Evolutionary conservation across 1,140 invertebrate genomes (phyloP).

Genomic region (Oryctes rhinoceros): DNA sequence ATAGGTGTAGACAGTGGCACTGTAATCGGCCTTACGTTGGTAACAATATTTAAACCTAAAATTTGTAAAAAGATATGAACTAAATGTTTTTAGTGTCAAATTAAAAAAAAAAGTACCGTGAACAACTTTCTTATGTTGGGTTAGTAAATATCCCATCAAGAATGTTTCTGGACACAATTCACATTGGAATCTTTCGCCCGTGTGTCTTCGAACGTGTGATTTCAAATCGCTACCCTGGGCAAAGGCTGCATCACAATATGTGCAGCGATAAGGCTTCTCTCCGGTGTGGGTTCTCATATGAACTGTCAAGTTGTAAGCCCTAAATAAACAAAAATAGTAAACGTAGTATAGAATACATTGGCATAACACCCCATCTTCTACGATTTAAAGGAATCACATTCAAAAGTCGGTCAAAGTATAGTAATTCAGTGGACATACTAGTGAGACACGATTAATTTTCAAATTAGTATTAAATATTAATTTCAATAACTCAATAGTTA

Average conservation of each 20-base stretch:
- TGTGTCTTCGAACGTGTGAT: conserved; percentile 68
- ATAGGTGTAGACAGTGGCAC: conserved; percentile 54
- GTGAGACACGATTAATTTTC: no score
- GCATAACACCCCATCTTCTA: no score
- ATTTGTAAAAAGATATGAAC: conserved; percentile 35
- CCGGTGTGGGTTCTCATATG: conserved; percentile 68
- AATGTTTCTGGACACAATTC: no score
- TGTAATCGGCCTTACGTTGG: conserved; percentile 56
- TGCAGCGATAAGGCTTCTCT: conserved; percentile 68
- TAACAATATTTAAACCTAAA: conserved; percentile 56
- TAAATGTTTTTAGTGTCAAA: conserved; percentile 50
- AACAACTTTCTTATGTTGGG: conserved; percentile 64
- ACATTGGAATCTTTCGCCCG: conserved; percentile 67
- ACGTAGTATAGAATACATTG: neutral
- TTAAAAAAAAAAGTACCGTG: conserved; percentile 61
- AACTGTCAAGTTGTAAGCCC: conserved; percentile 65
- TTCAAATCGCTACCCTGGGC: conserved; percentile 70
- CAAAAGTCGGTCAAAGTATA: no score
- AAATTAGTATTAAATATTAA: no score
- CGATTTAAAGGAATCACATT: no score
- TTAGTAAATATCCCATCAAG: conserved; percentile 66
- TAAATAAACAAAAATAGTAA: conserved; percentile 52
- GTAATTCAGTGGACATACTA: no score
- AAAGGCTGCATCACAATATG: conserved; percentile 68
- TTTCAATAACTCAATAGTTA: no score